Evolutionary conservation across 2,888 invertebrate species (phyloP).

Genomic region (Amphiduros pacificus): DNA sequence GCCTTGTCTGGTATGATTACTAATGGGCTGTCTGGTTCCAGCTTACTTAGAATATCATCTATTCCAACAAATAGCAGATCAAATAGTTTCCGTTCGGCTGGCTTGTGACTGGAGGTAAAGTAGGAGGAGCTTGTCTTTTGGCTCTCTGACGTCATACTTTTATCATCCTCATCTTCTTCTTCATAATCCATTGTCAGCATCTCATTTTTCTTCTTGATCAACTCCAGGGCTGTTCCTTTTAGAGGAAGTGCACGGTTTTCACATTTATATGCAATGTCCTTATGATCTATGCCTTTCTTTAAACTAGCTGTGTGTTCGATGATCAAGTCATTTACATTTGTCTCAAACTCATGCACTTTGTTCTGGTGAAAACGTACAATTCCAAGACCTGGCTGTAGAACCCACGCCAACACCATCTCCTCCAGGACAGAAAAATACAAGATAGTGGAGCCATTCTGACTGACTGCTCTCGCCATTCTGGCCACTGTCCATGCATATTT

Average conservation of each 20-base stretch:
- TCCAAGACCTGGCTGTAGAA: slow-evolving; percentile 46
- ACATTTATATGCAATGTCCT: too few species aligned
- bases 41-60: slow-evolving; percentile 43
- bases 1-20: slow-evolving; percentile 50
- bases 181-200: neutral
- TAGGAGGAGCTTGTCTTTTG: neutral
- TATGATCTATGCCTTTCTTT: too few species aligned
- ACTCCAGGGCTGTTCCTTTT: slow-evolving; percentile 16
- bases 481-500: slow-evolving; percentile 37
- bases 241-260: slow-evolving; percentile 46
- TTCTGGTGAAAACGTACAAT: slow-evolving; percentile 18
- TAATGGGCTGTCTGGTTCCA: slow-evolving; percentile 39
- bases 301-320: too few species aligned
- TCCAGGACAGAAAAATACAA: slow-evolving; percentile 50
- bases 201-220: slow-evolving; percentile 4
- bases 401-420: slow-evolving; percentile 45
- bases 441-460: slow-evolving; percentile 46
- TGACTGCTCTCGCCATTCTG: slow-evolving; percentile 41
- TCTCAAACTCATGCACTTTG: neutral
- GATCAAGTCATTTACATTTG: neutral
- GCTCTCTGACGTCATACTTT: neutral
- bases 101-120: slow-evolving; percentile 24
- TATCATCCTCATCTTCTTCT: neutral
- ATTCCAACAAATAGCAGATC: slow-evolving; percentile 48
- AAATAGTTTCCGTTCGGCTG: slow-evolving; percentile 40